Percentiles rank a stretch among this genome's conserved stretches.
These are phyloP conservation scores for Pomacea maculata DNA, from an alignment of 1,140 invertebrate genomes.

Conservation along the genomic window DNA sequence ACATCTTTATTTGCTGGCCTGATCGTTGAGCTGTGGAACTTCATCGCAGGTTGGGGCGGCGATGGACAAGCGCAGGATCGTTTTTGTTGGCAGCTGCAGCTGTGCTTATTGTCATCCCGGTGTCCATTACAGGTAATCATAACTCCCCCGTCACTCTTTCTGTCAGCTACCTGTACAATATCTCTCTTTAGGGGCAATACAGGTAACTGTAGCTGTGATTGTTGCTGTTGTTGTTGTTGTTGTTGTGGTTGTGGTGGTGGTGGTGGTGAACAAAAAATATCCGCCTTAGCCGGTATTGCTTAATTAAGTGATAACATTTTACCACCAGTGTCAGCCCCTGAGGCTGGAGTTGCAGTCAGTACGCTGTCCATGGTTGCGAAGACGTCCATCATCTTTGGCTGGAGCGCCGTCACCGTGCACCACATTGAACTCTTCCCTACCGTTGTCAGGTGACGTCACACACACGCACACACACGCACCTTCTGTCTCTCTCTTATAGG, in stretches of 20 bases:
- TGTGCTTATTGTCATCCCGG: neutral
- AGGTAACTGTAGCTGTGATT: too few relatives aligned
- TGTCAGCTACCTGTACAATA: neutral
- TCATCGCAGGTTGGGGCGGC: constrained; percentile 2
- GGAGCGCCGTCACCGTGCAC: neutral
- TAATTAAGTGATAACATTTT: neutral
- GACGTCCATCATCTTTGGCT: neutral
- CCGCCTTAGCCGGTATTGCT: neutral
- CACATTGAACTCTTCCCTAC: constrained; percentile 11
- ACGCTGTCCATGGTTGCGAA: neutral
- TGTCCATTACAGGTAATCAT: neutral
- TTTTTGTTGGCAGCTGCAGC: neutral
- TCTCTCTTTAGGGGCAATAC: neutral
- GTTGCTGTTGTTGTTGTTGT: neutral
- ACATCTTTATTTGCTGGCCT: too few relatives aligned
- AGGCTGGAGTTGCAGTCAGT: neutral
- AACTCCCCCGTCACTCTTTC: neutral
- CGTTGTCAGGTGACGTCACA: constrained; percentile 10
- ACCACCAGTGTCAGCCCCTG: neutral
- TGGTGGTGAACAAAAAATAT: neutral
- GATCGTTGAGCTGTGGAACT: neutral
- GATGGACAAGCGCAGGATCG: neutral
- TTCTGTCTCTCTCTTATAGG: too few relatives aligned
- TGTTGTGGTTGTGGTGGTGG: too few relatives aligned
- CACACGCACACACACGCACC: too few relatives aligned